phyloP scores from a whole-genome alignment of 2,888 invertebrate genomes.

The Phyllotreta cruciferae region DNA sequence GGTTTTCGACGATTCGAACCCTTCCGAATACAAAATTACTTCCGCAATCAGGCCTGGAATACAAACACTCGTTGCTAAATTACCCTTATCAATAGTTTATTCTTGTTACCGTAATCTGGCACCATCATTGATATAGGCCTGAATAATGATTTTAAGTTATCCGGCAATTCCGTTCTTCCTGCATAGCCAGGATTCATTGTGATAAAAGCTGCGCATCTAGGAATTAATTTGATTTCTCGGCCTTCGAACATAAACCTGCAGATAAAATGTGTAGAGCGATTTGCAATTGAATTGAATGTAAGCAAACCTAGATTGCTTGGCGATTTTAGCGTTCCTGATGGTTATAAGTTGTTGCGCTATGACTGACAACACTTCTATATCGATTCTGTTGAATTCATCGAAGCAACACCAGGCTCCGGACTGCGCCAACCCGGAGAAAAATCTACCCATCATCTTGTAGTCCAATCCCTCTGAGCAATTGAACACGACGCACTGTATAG shows the following conservation, averaged over 20 bases:
- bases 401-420: conserved; percentile 94
- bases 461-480: conserved; percentile 85
- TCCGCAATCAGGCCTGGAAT: conserved; percentile 82
- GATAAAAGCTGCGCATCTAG: conserved; percentile 84
- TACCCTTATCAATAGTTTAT: background rate
- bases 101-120: conserved; percentile 78
- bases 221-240: conserved; percentile 81
- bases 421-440: conserved; percentile 88
- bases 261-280: conserved; percentile 5
- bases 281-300: background rate
- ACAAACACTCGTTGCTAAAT: conserved; percentile 11
- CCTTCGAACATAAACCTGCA: conserved; percentile 88
- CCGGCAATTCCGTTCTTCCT: conserved; percentile 86
- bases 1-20: conserved; percentile 86
- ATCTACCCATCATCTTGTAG: conserved; percentile 87
- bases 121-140: conserved; percentile 93
- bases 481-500: conserved; percentile 90
- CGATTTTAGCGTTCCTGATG: conserved; percentile 84
- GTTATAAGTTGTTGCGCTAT: conserved; percentile 90
- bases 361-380: conserved; percentile 88
- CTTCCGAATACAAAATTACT: conserved; percentile 92
- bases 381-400: conserved; percentile 90
- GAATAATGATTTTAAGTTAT: conserved; percentile 86
- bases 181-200: conserved; percentile 95
- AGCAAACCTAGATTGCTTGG: conserved; percentile 64